Conservation (phyloP, 1,140 invertebrate genomes). For the Sarcophaga peregrina region DNA sequence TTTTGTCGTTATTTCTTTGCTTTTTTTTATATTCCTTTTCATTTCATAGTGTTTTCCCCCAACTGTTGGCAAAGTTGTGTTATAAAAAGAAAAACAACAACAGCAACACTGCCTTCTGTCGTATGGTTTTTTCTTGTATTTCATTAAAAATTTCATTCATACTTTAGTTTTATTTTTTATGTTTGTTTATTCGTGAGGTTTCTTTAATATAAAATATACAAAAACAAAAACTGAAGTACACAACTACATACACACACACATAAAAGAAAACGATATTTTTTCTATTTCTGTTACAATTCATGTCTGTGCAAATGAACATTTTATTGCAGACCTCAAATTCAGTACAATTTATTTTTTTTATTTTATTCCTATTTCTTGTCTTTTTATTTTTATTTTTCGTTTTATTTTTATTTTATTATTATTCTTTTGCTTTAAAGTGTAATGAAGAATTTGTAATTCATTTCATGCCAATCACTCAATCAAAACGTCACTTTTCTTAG, state of each 20-base stretch:
- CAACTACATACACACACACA: not conserved
- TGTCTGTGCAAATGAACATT: conserved; percentile 62
- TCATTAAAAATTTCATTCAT: conserved; percentile 19
- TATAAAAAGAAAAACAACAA: not conserved
- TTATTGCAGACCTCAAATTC: conserved; percentile 55
- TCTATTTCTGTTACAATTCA: conserved; percentile 42
- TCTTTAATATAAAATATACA: not conserved
- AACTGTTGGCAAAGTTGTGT: not conserved
- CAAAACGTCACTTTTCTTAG: conserved; percentile 64
- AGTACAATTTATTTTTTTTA: conserved; percentile 53
- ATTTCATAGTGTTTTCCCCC: not conserved
- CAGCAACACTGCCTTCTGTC: not conserved
- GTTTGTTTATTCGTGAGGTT: conserved; percentile 4
- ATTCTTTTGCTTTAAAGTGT: conserved; percentile 18
- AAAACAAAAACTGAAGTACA: not conserved
- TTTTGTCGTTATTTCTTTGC: conserved; percentile 3
- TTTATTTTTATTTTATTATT: conserved; percentile 21
- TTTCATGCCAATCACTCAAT: conserved; percentile 67
- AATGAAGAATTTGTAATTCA: conserved; percentile 48
- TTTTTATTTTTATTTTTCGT: conserved; percentile 11
- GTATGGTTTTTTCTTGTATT: not conserved
- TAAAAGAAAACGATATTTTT: not conserved
- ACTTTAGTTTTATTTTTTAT: conserved; percentile 12
- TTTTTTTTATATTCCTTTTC: not conserved
- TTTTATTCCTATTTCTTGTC: no score